phyloP scores from a whole-genome alignment of 1,140 invertebrate species.

The Campoletis sonorensis region DNA sequence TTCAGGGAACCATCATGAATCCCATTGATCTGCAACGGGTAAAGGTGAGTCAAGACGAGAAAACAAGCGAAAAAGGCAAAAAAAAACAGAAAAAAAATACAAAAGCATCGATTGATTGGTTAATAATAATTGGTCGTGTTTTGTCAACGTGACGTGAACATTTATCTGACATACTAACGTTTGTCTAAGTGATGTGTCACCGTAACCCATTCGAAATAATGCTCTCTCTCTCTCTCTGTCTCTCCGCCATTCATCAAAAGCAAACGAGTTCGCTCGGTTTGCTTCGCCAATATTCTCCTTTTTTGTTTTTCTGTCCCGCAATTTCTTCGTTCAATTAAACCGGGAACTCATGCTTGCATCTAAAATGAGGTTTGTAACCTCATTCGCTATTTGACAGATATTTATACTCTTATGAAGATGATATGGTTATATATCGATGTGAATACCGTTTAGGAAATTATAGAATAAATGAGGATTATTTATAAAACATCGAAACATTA shows the following conservation, averaged over 20 bases:
- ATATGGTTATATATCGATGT: no score
- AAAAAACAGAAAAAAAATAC: conserved; percentile 12
- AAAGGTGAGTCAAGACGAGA: conserved; percentile 87
- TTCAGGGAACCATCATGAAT: conserved; percentile 99
- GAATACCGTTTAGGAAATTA: no score
- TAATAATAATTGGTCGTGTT: not conserved
- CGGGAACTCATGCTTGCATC: no score
- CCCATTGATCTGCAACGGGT: conserved; percentile 99
- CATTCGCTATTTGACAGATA: no score
- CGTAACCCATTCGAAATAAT: not conserved
- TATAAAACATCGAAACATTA: no score
- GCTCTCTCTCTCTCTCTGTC: not conserved
- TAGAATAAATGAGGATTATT: no score
- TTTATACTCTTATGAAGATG: no score
- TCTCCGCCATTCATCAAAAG: not conserved
- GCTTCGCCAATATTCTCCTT: not conserved
- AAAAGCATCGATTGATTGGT: not conserved
- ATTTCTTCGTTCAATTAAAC: no score
- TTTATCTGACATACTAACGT: not conserved
- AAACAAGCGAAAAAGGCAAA: conserved; percentile 34
- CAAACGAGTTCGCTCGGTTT: not conserved
- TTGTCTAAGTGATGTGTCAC: not conserved
- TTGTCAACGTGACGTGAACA: not conserved
- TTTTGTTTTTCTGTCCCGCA: no score
- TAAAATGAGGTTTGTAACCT: no score